Evolutionary conservation across 2,113 vertebrate species (phyloP).

Genomic region (Etia nguti): DNA sequence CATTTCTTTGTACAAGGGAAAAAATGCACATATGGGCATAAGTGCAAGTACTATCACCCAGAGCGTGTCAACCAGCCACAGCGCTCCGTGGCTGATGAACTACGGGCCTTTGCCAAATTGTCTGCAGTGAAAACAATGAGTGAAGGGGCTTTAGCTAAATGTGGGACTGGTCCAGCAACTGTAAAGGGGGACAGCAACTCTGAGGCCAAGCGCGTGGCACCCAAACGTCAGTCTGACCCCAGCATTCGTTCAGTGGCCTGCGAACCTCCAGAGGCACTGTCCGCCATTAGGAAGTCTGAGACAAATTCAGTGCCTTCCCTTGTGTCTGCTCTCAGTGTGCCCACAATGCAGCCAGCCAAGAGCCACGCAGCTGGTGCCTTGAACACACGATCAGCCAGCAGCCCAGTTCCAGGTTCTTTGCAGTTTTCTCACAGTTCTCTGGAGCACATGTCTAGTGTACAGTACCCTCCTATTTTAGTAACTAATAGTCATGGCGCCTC

Average conservation of each 20-base stretch:
- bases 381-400: slow-evolving; percentile 97
- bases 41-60: slow-evolving; percentile 99
- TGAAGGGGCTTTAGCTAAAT: slow-evolving; percentile 90
- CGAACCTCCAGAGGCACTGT: slow-evolving; percentile 87
- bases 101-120: slow-evolving; percentile 96
- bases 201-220: slow-evolving; percentile 89
- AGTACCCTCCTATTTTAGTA: slow-evolving; percentile 95
- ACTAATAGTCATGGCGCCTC: slow-evolving; percentile 94
- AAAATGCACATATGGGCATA: slow-evolving; percentile 99
- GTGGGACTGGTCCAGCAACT: slow-evolving; percentile 72
- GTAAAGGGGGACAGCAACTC: slow-evolving; percentile 82
- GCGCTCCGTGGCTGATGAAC: slow-evolving; percentile 95
- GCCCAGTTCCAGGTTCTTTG: slow-evolving; percentile 91
- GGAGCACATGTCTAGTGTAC: slow-evolving; percentile 92
- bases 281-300: slow-evolving; percentile 85
- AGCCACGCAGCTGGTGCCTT: slow-evolving; percentile 93
- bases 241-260: slow-evolving; percentile 92
- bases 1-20: slow-evolving; percentile 78
- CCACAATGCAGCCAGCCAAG: slow-evolving; percentile 90
- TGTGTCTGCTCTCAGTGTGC: slow-evolving; percentile 94
- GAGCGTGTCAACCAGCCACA: slow-evolving; percentile 94
- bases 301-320: slow-evolving; percentile 94
- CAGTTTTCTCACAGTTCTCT: slow-evolving; percentile 90
- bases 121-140: slow-evolving; percentile 98
- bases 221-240: slow-evolving; percentile 96